Conservation (phyloP, 2,888 invertebrate genomes). For the Cataglyphis cursor region DNA sequence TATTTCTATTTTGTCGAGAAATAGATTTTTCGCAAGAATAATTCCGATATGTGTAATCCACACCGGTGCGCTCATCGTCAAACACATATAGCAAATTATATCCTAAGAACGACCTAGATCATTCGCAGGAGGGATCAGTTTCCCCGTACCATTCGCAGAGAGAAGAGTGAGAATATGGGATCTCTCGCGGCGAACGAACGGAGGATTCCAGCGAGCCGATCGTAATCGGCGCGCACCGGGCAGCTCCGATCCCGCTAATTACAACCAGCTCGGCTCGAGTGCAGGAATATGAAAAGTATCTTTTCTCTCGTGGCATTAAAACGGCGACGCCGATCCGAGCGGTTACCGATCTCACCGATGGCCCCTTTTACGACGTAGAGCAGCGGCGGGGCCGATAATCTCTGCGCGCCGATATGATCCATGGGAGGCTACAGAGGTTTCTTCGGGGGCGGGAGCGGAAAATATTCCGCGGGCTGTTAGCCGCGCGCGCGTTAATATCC, state of each 20-base stretch:
- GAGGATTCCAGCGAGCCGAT: slow-evolving; percentile 54
- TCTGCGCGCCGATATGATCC: slow-evolving; percentile 55
- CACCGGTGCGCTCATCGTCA: slow-evolving; percentile 24
- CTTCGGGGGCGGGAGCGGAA: slow-evolving; percentile 30
- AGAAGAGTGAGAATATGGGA: slow-evolving; percentile 44
- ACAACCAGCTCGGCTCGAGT: slow-evolving; percentile 56
- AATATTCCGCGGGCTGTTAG: slow-evolving; percentile 43
- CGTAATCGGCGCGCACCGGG: slow-evolving; percentile 52
- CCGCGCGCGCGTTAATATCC: slow-evolving; percentile 53
- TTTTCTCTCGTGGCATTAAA: slow-evolving; percentile 48
- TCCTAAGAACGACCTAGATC: slow-evolving; percentile 33
- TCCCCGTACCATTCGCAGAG: neutral
- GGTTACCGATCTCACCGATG: slow-evolving; percentile 65
- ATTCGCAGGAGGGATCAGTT: neutral
- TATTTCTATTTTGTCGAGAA: slow-evolving; percentile 8
- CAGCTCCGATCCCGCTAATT: slow-evolving; percentile 60
- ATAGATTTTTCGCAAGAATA: slow-evolving; percentile 27
- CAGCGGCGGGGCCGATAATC: slow-evolving; percentile 58
- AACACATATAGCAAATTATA: slow-evolving; percentile 28
- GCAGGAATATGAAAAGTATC: slow-evolving; percentile 64
- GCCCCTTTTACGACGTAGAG: slow-evolving; percentile 68
- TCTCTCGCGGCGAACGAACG: slow-evolving; percentile 36
- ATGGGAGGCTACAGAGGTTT: neutral
- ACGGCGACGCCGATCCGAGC: slow-evolving; percentile 47
- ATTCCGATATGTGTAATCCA: slow-evolving; percentile 32